A percentile compares a stretch with the other conserved stretches of the same genome.
Evolutionary conservation across 2,888 invertebrate species (phyloP).

Genomic region (Phorcus lineatus): DNA sequence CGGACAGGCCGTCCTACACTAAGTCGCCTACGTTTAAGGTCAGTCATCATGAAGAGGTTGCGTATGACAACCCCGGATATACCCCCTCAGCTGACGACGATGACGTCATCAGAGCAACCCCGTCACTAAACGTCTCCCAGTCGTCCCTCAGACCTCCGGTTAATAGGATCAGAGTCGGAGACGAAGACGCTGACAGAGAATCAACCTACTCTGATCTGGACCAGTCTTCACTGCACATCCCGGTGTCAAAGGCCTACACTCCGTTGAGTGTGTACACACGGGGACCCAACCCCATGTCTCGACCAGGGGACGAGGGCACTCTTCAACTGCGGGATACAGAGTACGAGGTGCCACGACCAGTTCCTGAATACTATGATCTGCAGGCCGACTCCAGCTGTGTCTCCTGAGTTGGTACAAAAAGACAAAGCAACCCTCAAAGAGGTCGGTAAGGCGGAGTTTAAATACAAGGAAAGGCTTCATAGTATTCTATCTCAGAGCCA

Average conservation of each 20-base stretch:
- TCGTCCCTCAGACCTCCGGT: background rate
- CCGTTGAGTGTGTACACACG: conserved; percentile 1
- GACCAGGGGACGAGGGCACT: too few relatives aligned
- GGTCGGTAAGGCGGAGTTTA: too few relatives aligned
- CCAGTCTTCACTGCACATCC: background rate
- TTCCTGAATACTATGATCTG: background rate
- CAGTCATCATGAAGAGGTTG: background rate
- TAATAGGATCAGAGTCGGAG: background rate
- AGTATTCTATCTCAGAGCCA: too few relatives aligned
- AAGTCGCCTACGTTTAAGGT: background rate
- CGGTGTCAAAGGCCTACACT: background rate
- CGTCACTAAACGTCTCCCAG: background rate
- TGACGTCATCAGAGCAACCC: background rate
- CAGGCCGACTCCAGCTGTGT: background rate
- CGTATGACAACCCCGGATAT: conserved; percentile 11
- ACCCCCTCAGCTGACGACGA: background rate
- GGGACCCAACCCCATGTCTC: background rate
- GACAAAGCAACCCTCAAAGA: too few relatives aligned
- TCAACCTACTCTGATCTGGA: background rate
- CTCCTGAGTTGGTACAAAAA: background rate
- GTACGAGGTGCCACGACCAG: background rate
- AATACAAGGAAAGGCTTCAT: too few relatives aligned
- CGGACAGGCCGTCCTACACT: background rate
- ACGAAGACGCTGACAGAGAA: background rate
- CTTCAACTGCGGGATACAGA: background rate